These are phyloP conservation scores for Potamarius usumacintae DNA, from an alignment of 2,113 vertebrate species.

Conservation along the genomic window DNA sequence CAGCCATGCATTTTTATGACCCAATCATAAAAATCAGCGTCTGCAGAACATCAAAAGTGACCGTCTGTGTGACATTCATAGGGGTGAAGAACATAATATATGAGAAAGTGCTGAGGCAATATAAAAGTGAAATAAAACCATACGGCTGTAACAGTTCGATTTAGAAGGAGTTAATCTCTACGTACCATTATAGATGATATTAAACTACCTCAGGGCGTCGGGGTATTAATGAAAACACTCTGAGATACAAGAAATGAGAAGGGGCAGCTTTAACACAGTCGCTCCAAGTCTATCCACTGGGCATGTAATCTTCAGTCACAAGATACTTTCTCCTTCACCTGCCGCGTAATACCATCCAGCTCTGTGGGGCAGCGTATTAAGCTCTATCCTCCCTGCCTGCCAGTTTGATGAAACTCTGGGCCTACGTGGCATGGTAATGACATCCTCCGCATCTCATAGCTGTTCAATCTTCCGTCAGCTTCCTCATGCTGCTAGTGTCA, in stretches of 20 bases:
- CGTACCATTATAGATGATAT: slow-evolving; percentile 12
- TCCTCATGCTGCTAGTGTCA: slow-evolving; percentile 62
- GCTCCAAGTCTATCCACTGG: slow-evolving; percentile 38
- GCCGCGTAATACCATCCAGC: slow-evolving; percentile 62
- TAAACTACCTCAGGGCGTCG: slow-evolving; percentile 17
- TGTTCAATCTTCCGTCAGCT: slow-evolving; percentile 40
- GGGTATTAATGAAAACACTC: slow-evolving; percentile 14
- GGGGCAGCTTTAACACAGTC: slow-evolving; percentile 46
- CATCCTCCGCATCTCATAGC: slow-evolving; percentile 39
- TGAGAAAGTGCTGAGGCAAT: slow-evolving; percentile 13
- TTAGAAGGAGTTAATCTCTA: slow-evolving; percentile 28
- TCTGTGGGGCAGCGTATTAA: slow-evolving; percentile 75
- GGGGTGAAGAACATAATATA: slow-evolving; percentile 3
- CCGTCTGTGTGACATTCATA: slow-evolving; percentile 31
- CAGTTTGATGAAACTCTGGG: slow-evolving; percentile 52
- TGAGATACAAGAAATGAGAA: slow-evolving; percentile 38
- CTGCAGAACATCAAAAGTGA: slow-evolving; percentile 39
- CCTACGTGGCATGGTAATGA: slow-evolving; percentile 49
- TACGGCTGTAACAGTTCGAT: slow-evolving; percentile 28
- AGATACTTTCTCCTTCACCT: slow-evolving; percentile 45
- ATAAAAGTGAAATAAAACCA: slow-evolving; percentile 36
- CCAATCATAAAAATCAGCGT: slow-evolving; percentile 13
- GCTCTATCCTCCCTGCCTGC: slow-evolving; percentile 42
- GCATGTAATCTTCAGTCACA: slow-evolving; percentile 42
- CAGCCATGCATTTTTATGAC: slow-evolving; percentile 31